Conservation (phyloP, 2,888 invertebrate genomes). For the Orgyia antiqua region DNA sequence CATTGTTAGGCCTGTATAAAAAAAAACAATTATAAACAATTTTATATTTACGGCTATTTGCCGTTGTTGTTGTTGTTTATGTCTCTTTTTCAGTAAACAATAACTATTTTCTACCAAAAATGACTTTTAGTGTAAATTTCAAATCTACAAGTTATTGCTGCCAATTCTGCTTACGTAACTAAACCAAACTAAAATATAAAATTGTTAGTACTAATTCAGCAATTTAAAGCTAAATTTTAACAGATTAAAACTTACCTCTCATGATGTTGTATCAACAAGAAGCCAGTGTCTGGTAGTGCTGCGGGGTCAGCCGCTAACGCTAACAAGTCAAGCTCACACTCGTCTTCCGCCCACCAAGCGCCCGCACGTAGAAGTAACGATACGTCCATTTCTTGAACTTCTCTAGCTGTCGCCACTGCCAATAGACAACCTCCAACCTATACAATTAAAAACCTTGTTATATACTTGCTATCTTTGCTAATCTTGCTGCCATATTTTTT, state of each 20-base stretch:
- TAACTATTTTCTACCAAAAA: too few relatives aligned
- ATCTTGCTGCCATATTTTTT: too few relatives aligned
- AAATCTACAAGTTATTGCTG: too few relatives aligned
- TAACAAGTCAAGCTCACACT: constrained; percentile 97
- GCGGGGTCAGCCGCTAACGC: constrained; percentile 88
- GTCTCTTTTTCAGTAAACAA: too few relatives aligned
- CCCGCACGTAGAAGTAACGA: constrained; percentile 92
- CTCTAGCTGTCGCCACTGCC: constrained; percentile 95
- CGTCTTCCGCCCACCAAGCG: constrained; percentile 96
- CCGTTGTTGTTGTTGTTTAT: too few relatives aligned
- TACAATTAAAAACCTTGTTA: neutral
- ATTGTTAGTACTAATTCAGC: too few relatives aligned
- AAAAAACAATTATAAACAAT: neutral
- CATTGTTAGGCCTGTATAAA: constrained; percentile 38
- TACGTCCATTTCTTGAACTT: constrained; percentile 98
- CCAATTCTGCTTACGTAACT: too few relatives aligned
- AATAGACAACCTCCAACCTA: constrained; percentile 89
- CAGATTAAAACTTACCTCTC: constrained; percentile 77
- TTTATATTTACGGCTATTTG: too few relatives aligned
- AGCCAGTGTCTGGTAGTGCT: constrained; percentile 86
- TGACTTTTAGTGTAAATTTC: too few relatives aligned
- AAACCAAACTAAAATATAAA: too few relatives aligned
- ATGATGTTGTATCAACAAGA: constrained; percentile 91
- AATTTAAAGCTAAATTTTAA: too few relatives aligned
- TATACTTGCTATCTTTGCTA: too few relatives aligned